A percentile compares a stretch with the other conserved stretches of the same genome.
These are phyloP conservation scores for Parthenolecanium corni DNA, from an alignment of 2,888 invertebrate species.

Conservation along the genomic window DNA sequence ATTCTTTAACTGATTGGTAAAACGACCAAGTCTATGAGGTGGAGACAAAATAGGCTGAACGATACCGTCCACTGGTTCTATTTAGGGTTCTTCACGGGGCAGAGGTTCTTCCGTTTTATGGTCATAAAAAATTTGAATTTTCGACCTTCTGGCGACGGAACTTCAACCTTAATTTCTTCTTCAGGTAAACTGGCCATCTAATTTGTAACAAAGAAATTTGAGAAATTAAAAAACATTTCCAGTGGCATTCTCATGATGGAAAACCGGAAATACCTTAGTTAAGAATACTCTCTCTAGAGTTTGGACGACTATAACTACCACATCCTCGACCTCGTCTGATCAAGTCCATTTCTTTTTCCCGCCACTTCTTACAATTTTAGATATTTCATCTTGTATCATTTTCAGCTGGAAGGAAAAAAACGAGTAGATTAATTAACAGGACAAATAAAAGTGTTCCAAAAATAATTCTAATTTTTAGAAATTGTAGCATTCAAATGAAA, in stretches of 20 bases:
- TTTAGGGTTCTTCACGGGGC: constrained; percentile 56
- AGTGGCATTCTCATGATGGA: background rate
- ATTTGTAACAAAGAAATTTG: background rate
- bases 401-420: constrained; percentile 47
- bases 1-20: constrained; percentile 89
- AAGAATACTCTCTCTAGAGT: constrained; percentile 84
- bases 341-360: constrained; percentile 77
- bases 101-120: constrained; percentile 43
- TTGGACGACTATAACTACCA: constrained; percentile 95
- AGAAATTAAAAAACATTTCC: background rate
- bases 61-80: constrained; percentile 79
- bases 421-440: too few species aligned
- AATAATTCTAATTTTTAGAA: background rate
- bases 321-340: constrained; percentile 96
- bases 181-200: constrained; percentile 88
- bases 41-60: constrained; percentile 76
- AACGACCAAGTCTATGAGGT: constrained; percentile 73
- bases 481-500: background rate
- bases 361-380: constrained; percentile 71
- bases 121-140: constrained; percentile 36
- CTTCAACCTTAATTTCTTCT: constrained; percentile 74
- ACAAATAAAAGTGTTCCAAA: background rate
- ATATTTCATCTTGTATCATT: constrained; percentile 84
- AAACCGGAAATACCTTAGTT: constrained; percentile 51
- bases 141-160: constrained; percentile 43